Conservation (phyloP, 2,797 vertebrate species). For the Takifugu rubripes region DNA sequence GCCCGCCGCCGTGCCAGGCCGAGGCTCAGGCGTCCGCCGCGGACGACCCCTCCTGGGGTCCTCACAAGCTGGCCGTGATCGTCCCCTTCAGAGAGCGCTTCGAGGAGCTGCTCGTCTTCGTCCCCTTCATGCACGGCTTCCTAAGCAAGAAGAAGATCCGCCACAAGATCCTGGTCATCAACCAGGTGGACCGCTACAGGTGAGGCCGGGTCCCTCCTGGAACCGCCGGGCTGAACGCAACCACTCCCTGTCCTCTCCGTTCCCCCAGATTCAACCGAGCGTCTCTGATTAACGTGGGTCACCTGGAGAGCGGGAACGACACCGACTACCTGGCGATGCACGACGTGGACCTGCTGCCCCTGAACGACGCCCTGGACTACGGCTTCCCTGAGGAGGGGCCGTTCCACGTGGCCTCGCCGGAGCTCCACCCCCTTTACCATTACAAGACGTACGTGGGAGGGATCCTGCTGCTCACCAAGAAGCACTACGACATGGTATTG, state of each 20-base stretch:
- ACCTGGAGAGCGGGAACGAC: conserved; percentile 90
- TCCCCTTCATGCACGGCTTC: conserved; percentile 91
- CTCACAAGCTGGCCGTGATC: conserved; percentile 88
- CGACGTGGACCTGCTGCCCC: conserved; percentile 93
- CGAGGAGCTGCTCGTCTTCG: conserved; percentile 91
- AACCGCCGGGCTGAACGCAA: not conserved
- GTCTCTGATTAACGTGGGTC: conserved; percentile 93
- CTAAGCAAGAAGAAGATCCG: conserved; percentile 89
- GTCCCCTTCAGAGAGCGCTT: conserved; percentile 95
- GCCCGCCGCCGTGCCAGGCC: conserved; percentile 65
- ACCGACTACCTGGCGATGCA: conserved; percentile 99
- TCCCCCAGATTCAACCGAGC: conserved; percentile 89
- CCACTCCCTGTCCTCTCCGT: not conserved
- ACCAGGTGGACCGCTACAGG: conserved; percentile 96
- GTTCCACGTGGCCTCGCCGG: conserved; percentile 92
- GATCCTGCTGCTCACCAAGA: conserved; percentile 94
- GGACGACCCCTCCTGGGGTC: conserved; percentile 84
- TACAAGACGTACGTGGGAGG: conserved; percentile 96
- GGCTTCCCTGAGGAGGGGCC: conserved; percentile 88
- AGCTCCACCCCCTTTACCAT: conserved; percentile 96
- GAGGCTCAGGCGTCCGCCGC: conserved; percentile 46
- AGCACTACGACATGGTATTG: conserved; percentile 86
- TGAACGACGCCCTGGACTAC: conserved; percentile 91
- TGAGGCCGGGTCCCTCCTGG: conserved; percentile 41
- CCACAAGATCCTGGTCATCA: conserved; percentile 90